Conservation (phyloP, 2,888 invertebrate species). For the Acholoe squamosa region DNA sequence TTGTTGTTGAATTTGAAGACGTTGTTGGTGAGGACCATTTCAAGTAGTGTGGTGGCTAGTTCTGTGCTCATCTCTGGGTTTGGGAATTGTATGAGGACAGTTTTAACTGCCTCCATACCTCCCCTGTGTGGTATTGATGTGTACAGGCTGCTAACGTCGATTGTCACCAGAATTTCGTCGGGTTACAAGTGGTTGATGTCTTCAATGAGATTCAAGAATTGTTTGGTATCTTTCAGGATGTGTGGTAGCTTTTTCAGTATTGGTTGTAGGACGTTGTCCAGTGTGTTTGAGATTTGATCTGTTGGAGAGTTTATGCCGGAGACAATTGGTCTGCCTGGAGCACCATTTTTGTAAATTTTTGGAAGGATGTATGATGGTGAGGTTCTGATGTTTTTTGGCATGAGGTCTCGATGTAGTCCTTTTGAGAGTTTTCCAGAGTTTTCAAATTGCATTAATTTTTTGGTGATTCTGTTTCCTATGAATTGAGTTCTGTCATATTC, state of each 20-base stretch:
- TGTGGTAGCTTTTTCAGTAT: neutral
- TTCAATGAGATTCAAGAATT: neutral
- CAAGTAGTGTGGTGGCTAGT: neutral
- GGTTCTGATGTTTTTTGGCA: slow-evolving; percentile 13
- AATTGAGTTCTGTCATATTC: neutral
- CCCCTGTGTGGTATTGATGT: slow-evolving; percentile 34
- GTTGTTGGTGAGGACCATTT: neutral
- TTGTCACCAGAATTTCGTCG: slow-evolving; percentile 26
- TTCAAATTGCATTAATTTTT: neutral
- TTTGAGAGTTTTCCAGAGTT: neutral
- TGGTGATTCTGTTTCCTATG: neutral
- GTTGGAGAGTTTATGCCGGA: neutral
- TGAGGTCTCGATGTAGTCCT: neutral
- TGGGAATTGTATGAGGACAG: neutral
- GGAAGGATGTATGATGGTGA: slow-evolving; percentile 16
- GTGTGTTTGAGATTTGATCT: neutral
- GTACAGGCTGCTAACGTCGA: slow-evolving; percentile 27
- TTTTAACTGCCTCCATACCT: neutral
- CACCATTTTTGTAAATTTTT: neutral
- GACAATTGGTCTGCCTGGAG: slow-evolving; percentile 20
- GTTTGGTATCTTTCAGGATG: neutral
- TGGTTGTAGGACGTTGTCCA: slow-evolving; percentile 9
- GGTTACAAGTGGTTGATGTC: neutral
- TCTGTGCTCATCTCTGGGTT: neutral
- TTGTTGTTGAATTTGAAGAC: neutral